A percentile compares a stretch with the other conserved stretches of the same genome.
Evolutionary conservation across 2,797 vertebrate species (phyloP).

Genomic region (Gallinago nigripennis): DNA sequence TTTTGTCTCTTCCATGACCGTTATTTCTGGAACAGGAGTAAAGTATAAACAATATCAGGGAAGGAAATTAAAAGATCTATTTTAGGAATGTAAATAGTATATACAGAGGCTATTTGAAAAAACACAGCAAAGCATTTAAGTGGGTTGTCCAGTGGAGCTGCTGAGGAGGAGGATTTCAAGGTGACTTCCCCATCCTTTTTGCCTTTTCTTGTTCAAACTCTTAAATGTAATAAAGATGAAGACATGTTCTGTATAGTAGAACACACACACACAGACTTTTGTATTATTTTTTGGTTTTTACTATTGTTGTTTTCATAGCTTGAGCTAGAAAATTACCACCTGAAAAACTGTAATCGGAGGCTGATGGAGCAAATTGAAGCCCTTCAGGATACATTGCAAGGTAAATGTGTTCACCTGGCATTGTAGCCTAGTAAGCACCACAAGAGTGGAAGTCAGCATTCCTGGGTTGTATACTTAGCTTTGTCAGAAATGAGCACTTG

Average conservation of each 20-base stretch:
- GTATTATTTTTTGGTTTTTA: background rate
- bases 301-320: constrained; percentile 79
- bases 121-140: background rate
- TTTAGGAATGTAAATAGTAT: background rate
- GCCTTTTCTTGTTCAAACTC: background rate
- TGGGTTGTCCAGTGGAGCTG: background rate
- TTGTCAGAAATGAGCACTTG: background rate
- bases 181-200: background rate
- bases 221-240: background rate
- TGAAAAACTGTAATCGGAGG: constrained; percentile 86
- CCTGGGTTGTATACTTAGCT: background rate
- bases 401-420: constrained; percentile 71
- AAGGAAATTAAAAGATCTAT: background rate
- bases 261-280: background rate
- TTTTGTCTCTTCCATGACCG: background rate
- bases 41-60: background rate
- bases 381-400: constrained; percentile 87
- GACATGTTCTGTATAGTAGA: background rate
- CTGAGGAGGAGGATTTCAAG: background rate
- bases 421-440: background rate
- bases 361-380: constrained; percentile 86
- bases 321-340: constrained; percentile 90
- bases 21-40: background rate
- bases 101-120: background rate
- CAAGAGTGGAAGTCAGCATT: background rate